Evolutionary conservation across 2,113 vertebrate species (phyloP).

Genomic region (Tupaia tana): DNA sequence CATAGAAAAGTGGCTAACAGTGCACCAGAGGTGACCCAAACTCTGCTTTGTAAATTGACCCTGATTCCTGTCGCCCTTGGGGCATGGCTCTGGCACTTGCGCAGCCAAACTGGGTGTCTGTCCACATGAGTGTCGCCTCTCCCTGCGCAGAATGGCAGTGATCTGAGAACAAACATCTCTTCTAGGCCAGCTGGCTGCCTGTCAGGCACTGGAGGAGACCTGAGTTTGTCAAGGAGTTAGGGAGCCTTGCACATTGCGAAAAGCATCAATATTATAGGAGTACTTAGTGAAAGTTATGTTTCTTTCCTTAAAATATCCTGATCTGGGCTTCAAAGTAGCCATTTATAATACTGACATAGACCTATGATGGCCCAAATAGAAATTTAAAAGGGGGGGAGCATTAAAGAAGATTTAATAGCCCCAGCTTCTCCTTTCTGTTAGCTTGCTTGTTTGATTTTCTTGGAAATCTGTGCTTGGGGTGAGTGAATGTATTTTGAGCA

Average conservation of each 20-base stretch:
- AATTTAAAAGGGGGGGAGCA: neutral
- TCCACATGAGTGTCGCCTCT: neutral
- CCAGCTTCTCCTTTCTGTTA: neutral
- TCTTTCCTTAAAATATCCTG: neutral
- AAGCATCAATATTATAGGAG: neutral
- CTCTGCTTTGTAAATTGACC: neutral
- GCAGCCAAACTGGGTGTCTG: neutral
- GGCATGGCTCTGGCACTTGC: neutral
- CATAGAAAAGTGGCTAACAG: neutral
- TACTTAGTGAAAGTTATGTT: neutral
- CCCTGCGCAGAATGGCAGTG: neutral
- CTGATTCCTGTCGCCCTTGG: neutral
- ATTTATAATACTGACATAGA: neutral
- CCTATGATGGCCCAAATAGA: neutral
- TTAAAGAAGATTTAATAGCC: neutral
- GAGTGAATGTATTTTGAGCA: slow-evolving; percentile 34
- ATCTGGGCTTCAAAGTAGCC: neutral
- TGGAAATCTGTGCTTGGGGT: slow-evolving; percentile 31
- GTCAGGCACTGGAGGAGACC: neutral
- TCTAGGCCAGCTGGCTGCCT: neutral
- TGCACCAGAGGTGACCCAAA: neutral
- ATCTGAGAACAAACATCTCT: neutral
- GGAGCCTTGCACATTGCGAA: neutral
- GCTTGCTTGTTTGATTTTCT: neutral
- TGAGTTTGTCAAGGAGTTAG: neutral